Conservation (phyloP, 2,797 vertebrate species). For the Rhinatrema bivittatum region DNA sequence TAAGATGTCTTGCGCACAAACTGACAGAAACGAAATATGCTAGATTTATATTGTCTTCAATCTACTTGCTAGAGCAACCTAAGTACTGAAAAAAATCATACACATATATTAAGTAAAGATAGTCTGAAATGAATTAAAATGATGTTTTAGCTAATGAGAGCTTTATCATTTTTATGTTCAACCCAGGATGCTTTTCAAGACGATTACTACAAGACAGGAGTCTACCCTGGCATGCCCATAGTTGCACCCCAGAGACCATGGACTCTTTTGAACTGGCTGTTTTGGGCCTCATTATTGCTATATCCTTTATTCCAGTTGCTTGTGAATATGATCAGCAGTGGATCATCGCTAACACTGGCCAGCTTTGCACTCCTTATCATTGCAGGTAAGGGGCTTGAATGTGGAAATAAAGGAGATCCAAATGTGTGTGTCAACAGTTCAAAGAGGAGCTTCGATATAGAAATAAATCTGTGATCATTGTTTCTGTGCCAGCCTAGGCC, state of each 20-base stretch:
- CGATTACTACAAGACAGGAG: slow-evolving; percentile 67
- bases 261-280: slow-evolving; percentile 83
- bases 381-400: slow-evolving; percentile 64
- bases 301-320: slow-evolving; percentile 75
- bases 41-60: too few relatives aligned
- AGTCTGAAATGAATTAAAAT: too few relatives aligned
- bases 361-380: slow-evolving; percentile 63
- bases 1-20: too few relatives aligned
- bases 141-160: too few relatives aligned
- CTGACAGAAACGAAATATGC: too few relatives aligned
- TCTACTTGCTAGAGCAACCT: too few relatives aligned
- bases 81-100: too few relatives aligned
- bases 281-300: slow-evolving; percentile 80
- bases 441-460: too few relatives aligned
- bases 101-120: too few relatives aligned
- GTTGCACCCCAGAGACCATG: slow-evolving; percentile 61
- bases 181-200: slow-evolving; percentile 87
- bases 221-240: slow-evolving; percentile 62
- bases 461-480: too few relatives aligned
- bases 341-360: slow-evolving; percentile 69
- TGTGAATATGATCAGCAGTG: slow-evolving; percentile 64
- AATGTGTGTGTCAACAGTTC: not conserved
- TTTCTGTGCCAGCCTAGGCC: too few relatives aligned
- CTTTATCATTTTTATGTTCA: too few relatives aligned
- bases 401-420: not conserved